These are phyloP conservation scores for Hyalella azteca DNA, from an alignment of 2,888 invertebrate species.

Conservation along the genomic window DNA sequence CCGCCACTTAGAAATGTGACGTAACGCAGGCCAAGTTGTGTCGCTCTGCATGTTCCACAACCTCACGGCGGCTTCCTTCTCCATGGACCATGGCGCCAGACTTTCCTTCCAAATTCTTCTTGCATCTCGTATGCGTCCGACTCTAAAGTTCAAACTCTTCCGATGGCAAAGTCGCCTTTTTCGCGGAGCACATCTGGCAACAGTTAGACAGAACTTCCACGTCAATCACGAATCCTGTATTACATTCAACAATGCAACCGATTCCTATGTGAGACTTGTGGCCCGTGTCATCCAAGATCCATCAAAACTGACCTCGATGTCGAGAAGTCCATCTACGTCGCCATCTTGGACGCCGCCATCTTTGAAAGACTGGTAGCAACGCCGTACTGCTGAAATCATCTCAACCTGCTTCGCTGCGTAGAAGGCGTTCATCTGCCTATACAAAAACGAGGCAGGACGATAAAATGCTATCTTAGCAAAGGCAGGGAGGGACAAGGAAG, in stretches of 20 bases:
- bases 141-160: not conserved
- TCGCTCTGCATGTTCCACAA: conserved; percentile 8
- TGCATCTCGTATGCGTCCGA: not conserved
- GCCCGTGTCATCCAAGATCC: conserved; percentile 39
- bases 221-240: conserved; percentile 26
- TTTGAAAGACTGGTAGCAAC: not conserved
- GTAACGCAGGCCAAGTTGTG: no score
- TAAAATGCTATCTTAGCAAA: not conserved
- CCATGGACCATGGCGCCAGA: conserved; percentile 38
- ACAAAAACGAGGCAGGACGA: not conserved
- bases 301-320: conserved; percentile 14
- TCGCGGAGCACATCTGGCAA: not conserved
- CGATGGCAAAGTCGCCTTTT: not conserved
- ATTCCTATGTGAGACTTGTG: conserved; percentile 34
- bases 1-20: no score
- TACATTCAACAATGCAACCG: not conserved
- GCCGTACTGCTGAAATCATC: not conserved
- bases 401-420: not conserved
- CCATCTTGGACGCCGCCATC: no score
- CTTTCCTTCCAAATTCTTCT: conserved; percentile 28
- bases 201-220: conserved; percentile 13
- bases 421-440: not conserved
- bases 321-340: not conserved
- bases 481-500: not conserved
- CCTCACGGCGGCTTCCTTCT: not conserved